A percentile compares a stretch with the other conserved stretches of the same genome.
These are phyloP conservation scores for Nothura maculosa DNA, from an alignment of 2,797 vertebrate species.

Conservation along the genomic window DNA sequence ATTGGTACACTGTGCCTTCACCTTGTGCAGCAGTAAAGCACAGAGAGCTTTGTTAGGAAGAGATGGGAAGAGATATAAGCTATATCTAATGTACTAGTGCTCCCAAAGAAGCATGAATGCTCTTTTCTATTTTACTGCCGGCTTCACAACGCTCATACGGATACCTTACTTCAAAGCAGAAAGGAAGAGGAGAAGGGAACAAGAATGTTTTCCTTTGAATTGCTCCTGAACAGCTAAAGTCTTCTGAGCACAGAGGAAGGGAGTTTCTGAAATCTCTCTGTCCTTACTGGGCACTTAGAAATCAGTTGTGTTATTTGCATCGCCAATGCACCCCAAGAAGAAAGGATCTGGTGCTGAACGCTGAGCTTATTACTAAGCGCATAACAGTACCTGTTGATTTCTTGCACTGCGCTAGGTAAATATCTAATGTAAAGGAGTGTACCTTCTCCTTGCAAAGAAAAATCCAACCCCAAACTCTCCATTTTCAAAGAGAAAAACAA, in stretches of 20 bases:
- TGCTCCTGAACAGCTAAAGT: background rate
- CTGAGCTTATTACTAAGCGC: rapidly evolving
- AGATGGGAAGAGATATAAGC: background rate
- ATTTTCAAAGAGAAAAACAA: background rate
- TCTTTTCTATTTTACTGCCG: background rate
- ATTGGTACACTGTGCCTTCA: background rate
- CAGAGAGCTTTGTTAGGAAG: background rate
- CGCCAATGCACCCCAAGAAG: background rate
- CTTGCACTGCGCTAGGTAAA: background rate
- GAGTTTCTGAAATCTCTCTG: background rate
- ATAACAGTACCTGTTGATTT: background rate
- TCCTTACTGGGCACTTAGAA: background rate
- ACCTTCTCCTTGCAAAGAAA: background rate
- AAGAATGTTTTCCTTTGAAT: background rate
- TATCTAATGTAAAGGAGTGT: background rate
- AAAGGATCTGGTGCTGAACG: background rate
- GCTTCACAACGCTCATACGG: background rate
- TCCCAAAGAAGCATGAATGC: background rate
- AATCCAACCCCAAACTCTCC: rapidly evolving
- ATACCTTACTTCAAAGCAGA: background rate
- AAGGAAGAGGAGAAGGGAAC: too few species aligned
- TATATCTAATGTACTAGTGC: background rate
- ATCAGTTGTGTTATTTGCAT: background rate
- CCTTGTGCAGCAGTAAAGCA: background rate
- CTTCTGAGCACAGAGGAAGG: background rate